Evolutionary conservation across 1,140 invertebrate species (phyloP), one percentile per base, ranked within the genome.

Genomic region (Brachionus rubens): DNA sequence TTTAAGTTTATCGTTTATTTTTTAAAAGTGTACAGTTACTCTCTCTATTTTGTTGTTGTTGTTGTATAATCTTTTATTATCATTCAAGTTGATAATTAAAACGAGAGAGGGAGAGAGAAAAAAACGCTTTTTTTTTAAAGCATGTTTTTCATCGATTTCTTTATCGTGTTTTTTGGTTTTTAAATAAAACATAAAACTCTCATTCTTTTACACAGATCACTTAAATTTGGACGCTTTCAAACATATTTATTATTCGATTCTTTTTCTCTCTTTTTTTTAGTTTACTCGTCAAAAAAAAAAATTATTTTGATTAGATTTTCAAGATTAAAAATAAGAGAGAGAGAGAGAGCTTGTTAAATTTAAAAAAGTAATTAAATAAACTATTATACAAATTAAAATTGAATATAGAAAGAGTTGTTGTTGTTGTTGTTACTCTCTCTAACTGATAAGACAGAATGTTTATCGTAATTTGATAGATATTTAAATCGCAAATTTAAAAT

Each of bases 81-180:
- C 54, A 59, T 59, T 33, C 36, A 36, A 59, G 36, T 59, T 33
- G 54, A 33, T 59, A 16, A 48, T 48, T 16, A 48, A 48, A 48
- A 48, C 7, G 2, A 6, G 36, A 36, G 36, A 40, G n/a, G n/a
- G n/a, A 40, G n/a, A 19, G n/a, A 7, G n/a, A 16, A 36, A 59
- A 59, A 59, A 59, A 59, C 30, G 36, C 54, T 21, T 48, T n/a
- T 54, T 12, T 26, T 9, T 33, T 33, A 59, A 59, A 59, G 36
- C 54, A 59, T 59, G 54, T 30, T 59, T 40, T 59, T 33, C 54
- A 59, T 59, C n/a, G 28, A 59, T 40, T 59, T 59, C n/a, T 36
- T 36, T 36, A 36, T 36, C 33, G 9, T 3, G 33, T 3, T 9
- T 36, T 36, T 5, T 3, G 33, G 33, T 5, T 3, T 5, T 5